These are phyloP conservation scores for Phylloscopus whistleri DNA, from an alignment of 2,113 vertebrate species.

Conservation along the genomic window DNA sequence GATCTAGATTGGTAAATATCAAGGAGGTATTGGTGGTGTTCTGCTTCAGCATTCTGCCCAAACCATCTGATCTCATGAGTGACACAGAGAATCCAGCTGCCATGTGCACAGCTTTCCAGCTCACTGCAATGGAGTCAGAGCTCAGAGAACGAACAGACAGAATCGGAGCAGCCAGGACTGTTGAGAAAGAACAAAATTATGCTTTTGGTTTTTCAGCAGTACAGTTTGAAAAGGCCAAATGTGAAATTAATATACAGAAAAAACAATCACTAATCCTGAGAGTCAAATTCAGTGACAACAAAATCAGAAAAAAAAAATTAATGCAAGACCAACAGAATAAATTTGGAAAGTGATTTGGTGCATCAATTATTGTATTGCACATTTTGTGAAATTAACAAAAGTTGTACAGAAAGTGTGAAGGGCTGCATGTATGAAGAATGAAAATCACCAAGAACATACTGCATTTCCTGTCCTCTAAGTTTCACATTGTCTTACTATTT, in stretches of 20 bases:
- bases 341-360: neutral
- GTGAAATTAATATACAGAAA: neutral
- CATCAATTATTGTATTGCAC: neutral
- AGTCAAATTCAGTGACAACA: neutral
- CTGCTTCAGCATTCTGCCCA: conserved; percentile 74
- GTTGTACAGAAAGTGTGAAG: neutral
- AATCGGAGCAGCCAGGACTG: conserved; percentile 81
- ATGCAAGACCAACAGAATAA: neutral
- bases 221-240: neutral
- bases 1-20: conserved; percentile 76
- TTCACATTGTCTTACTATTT: neutral
- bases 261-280: neutral
- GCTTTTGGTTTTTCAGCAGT: neutral
- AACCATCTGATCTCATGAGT: conserved; percentile 79
- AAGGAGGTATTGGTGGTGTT: conserved; percentile 79
- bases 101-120: conserved; percentile 78
- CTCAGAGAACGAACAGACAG: conserved; percentile 74
- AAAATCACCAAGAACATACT: neutral
- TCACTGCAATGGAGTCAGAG: conserved; percentile 76
- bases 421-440: neutral
- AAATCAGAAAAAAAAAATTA: neutral
- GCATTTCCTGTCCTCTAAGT: neutral
- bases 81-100: conserved; percentile 81
- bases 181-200: neutral
- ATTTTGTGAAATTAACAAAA: neutral